Evolutionary conservation across 2,113 vertebrate genomes (phyloP).

Genomic region (Aphyosemion australe): DNA sequence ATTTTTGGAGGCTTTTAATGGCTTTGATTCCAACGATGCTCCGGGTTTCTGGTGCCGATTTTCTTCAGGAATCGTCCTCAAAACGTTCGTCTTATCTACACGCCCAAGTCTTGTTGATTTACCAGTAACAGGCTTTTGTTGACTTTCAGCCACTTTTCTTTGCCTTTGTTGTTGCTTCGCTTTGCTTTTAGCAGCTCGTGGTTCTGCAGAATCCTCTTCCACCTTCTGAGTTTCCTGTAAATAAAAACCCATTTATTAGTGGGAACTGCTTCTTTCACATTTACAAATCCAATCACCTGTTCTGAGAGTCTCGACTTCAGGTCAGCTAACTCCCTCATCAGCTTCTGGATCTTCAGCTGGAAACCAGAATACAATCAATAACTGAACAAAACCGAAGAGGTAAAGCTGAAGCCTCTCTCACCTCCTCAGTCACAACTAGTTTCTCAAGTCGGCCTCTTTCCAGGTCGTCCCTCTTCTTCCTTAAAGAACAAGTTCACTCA

Average conservation of each 20-base stretch:
- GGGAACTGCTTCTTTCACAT: too few relatives aligned
- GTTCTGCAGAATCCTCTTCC: not conserved
- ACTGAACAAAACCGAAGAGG: not conserved
- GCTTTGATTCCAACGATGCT: not conserved
- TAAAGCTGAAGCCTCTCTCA: not conserved
- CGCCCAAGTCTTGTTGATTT: not conserved
- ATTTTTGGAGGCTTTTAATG: not conserved
- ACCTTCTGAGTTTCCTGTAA: not conserved
- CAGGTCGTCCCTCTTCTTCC: conserved; percentile 27
- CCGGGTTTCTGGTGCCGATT: not conserved
- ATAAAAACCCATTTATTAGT: too few relatives aligned
- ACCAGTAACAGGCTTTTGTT: not conserved
- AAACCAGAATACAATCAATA: not conserved
- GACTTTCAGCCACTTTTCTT: not conserved
- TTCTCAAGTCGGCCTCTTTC: conserved; percentile 28
- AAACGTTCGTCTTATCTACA: not conserved
- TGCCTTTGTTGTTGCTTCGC: not conserved
- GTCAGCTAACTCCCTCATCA: conserved; percentile 42
- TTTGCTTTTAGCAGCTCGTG: not conserved
- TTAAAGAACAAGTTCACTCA: not conserved
- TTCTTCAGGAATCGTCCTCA: not conserved
- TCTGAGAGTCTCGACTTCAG: conserved; percentile 45
- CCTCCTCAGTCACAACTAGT: conserved; percentile 25
- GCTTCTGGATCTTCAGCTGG: conserved; percentile 36
- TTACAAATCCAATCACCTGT: conserved; percentile 38